These are phyloP conservation scores for Apis cerana DNA, from an alignment of 1,140 invertebrate genomes.

Conservation along the genomic window DNA sequence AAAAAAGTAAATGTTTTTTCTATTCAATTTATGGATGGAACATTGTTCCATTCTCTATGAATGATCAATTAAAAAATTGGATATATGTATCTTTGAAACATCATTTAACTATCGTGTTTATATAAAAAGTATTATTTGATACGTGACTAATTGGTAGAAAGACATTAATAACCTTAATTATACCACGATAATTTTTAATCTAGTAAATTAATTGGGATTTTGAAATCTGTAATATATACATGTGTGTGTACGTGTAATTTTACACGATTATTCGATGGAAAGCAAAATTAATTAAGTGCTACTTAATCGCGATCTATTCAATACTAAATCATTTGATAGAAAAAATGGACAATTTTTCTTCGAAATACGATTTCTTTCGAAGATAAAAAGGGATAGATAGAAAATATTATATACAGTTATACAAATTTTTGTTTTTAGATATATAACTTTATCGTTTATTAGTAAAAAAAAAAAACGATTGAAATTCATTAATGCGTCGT, in stretches of 20 bases:
- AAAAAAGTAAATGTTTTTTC: background rate
- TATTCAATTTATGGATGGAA: too few relatives aligned
- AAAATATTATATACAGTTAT: background rate
- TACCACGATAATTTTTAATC: conserved; percentile 17
- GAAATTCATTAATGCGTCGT: conserved; percentile 1
- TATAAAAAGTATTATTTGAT: background rate
- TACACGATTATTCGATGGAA: background rate
- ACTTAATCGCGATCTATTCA: conserved; percentile 3
- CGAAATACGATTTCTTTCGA: background rate
- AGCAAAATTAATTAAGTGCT: background rate
- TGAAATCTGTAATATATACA: conserved; percentile 3
- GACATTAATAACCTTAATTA: conserved; percentile 6
- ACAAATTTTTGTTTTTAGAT: background rate
- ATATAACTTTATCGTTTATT: background rate
- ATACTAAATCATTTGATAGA: background rate
- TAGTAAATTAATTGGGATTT: conserved; percentile 1
- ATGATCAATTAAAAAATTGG: too few relatives aligned
- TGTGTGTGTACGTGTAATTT: conserved; percentile 33
- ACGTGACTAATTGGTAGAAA: background rate
- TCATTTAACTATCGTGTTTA: too few relatives aligned
- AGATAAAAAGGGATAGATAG: too few relatives aligned
- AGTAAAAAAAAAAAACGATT: background rate
- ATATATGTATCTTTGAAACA: background rate
- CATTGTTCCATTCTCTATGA: background rate
- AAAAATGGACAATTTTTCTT: background rate